Evolutionary conservation across 2,888 invertebrate species (phyloP), one percentile per base, ranked within the genome.

Genomic region (Mesorhabditis sp.): DNA sequence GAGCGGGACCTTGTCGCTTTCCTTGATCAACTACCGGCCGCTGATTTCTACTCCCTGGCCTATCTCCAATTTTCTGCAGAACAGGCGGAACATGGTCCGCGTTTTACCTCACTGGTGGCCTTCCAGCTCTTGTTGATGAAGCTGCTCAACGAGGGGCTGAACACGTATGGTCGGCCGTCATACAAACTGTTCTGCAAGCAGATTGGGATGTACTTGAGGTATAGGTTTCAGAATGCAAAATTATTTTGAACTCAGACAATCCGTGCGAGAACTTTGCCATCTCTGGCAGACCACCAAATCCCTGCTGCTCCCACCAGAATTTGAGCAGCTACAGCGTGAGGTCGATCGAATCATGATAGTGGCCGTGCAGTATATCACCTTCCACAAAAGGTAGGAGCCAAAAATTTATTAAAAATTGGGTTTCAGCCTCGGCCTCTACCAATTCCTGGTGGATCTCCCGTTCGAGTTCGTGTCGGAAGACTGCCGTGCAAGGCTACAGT

Each of bases 401-500:
- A 5, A 70, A 73, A 69, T 45, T 42, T 64, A 42, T 66, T 69
- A 13, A 4, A 44, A 42, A 5, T 61, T 13, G 62, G 28, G 5
- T 68, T 79, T 62, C 65, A 83, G 82, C 58, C 71, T 79, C 45
- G 85, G 82, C 15, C 67, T 86, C 15, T 83, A 83, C 75, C 86
- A 85, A 70, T 85, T 84, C 67, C 74, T 85, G 28, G 83, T 84
- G 4, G 82, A 79, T 45, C 73, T 86, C 43, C 85, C 85, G 13
- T 85, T 76, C 72, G 78, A 72, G 7, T 70, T 72, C 3, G 75
- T 82, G 10, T 82, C 84, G 5, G 83, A 84, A 62, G 76, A 74
- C 43, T 80, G 82, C 45, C 74, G 82, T 28, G 72, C 75, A 43
- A 66, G 83, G 43, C 80, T 81, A 66, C 79, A 81, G 67, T 72